Percentiles rank a stretch among this genome's conserved stretches.
These are phyloP conservation scores for Drosophila mimetica DNA, from an alignment of 2,888 invertebrate genomes.

Conservation along the genomic window DNA sequence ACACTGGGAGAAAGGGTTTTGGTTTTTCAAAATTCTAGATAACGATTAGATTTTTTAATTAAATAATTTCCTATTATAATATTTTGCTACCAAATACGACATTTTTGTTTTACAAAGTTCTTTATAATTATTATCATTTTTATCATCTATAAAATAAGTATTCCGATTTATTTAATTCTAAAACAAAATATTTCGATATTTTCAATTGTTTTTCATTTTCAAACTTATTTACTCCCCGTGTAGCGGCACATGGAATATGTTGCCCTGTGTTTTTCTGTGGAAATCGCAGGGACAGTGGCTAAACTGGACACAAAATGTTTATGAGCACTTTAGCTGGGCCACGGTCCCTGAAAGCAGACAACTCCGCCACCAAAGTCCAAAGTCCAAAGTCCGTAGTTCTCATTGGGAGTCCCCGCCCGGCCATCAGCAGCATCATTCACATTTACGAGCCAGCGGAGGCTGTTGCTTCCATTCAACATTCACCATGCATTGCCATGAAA, in stretches of 20 bases:
- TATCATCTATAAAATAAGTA: too few species aligned
- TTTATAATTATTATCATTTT: too few species aligned
- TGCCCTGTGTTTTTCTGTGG: not conserved
- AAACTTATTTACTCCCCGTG: not conserved
- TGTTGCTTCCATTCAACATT: slow-evolving; percentile 55
- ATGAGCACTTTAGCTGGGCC: slow-evolving; percentile 71
- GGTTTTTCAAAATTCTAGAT: too few species aligned
- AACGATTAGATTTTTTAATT: too few species aligned
- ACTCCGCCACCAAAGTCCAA: not conserved
- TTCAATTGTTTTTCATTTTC: too few species aligned
- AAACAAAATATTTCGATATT: too few species aligned
- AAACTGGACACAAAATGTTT: slow-evolving; percentile 65
- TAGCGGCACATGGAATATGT: slow-evolving; percentile 7
- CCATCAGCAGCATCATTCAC: slow-evolving; percentile 77
- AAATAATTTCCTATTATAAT: too few species aligned
- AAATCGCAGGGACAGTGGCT: slow-evolving; percentile 14
- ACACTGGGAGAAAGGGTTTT: not conserved
- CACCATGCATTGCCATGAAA: slow-evolving; percentile 1
- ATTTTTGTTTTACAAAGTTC: too few species aligned
- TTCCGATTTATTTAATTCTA: not conserved
- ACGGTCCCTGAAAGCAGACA: slow-evolving; percentile 24
- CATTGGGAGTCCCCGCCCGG: slow-evolving; percentile 53
- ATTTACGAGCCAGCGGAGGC: slow-evolving; percentile 65
- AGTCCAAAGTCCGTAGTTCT: slow-evolving; percentile 10
- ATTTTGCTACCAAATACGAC: too few species aligned